A percentile compares a stretch with the other conserved stretches of the same genome.
Conservation (phyloP, 2,797 vertebrate genomes). For the Sebastes matsubarae region DNA sequence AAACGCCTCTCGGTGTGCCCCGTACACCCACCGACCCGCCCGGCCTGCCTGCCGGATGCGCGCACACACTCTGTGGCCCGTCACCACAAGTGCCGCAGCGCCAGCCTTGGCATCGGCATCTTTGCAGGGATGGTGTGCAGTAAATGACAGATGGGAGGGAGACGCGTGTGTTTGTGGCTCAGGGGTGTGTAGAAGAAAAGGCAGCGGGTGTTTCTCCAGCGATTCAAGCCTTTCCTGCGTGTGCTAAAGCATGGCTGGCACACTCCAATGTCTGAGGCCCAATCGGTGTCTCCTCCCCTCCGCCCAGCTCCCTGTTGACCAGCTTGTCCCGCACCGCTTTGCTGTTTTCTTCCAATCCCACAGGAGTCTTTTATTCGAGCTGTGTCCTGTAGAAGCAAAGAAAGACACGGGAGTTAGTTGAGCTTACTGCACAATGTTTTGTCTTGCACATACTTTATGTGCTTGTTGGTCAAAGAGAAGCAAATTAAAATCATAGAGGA, state of each 20-base stretch:
- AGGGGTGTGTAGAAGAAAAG: constrained; percentile 15
- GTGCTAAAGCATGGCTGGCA: constrained; percentile 69
- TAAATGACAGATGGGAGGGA: constrained; percentile 15
- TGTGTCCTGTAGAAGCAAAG: constrained; percentile 57
- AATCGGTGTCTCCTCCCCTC: constrained; percentile 22
- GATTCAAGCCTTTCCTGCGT: constrained; percentile 34
- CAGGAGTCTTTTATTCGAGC: constrained; percentile 18
- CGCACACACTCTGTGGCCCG: constrained; percentile 55
- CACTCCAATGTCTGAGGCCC: neutral
- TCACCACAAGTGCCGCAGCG: constrained; percentile 71
- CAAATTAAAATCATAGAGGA: neutral
- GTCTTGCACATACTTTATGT: constrained; percentile 3
- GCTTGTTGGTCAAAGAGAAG: neutral
- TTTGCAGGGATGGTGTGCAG: constrained; percentile 34
- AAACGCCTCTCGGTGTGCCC: constrained; percentile 56
- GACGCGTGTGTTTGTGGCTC: neutral
- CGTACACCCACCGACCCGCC: constrained; percentile 52
- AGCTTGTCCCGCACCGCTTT: constrained; percentile 11
- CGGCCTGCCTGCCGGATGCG: constrained; percentile 54
- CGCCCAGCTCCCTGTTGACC: constrained; percentile 23
- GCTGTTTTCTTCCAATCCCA: constrained; percentile 34
- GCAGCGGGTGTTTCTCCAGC: constrained; percentile 15
- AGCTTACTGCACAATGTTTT: neutral
- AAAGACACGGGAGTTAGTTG: constrained; percentile 25
- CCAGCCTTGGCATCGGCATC: constrained; percentile 63